These are phyloP conservation scores for Epirrita christyi DNA, from an alignment of 2,888 invertebrate genomes.

Conservation along the genomic window DNA sequence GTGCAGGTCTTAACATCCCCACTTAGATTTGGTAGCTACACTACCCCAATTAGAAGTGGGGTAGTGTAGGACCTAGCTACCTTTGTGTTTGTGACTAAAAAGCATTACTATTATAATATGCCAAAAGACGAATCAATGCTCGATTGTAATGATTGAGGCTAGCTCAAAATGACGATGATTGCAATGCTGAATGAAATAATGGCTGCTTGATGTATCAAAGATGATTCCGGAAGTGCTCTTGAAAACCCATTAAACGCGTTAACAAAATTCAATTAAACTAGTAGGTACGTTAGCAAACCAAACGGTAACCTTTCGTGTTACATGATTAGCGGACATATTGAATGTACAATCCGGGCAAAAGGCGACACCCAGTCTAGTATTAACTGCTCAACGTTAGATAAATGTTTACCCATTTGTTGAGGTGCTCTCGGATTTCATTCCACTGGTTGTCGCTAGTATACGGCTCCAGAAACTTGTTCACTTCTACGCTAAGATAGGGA, in stretches of 20 bases:
- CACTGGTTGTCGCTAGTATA: slow-evolving; percentile 38
- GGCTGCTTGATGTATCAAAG: background rate
- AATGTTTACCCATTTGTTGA: slow-evolving; percentile 60
- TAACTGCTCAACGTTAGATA: slow-evolving; percentile 53
- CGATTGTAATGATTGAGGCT: no score
- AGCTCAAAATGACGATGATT: no score
- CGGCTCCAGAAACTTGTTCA: slow-evolving; percentile 45
- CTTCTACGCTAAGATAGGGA: slow-evolving; percentile 33
- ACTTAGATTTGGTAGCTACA: no score
- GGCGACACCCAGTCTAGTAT: slow-evolving; percentile 53
- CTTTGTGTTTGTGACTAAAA: no score
- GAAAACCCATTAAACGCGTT: background rate
- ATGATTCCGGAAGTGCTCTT: background rate
- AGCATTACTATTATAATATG: no score
- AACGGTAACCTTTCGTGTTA: slow-evolving; percentile 18
- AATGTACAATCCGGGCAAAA: slow-evolving; percentile 30
- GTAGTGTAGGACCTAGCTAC: no score
- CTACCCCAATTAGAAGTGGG: no score
- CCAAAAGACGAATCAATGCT: no score
- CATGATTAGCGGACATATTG: slow-evolving; percentile 32
- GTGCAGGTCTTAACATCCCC: no score
- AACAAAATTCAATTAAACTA: slow-evolving; percentile 11
- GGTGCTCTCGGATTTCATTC: slow-evolving; percentile 53
- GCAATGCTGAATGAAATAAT: background rate
- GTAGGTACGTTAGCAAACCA: slow-evolving; percentile 10